Evolutionary conservation across 2,797 vertebrate genomes (phyloP), one percentile per base, ranked within the genome.

Genomic region (Lindbergichthys nudifrons): DNA sequence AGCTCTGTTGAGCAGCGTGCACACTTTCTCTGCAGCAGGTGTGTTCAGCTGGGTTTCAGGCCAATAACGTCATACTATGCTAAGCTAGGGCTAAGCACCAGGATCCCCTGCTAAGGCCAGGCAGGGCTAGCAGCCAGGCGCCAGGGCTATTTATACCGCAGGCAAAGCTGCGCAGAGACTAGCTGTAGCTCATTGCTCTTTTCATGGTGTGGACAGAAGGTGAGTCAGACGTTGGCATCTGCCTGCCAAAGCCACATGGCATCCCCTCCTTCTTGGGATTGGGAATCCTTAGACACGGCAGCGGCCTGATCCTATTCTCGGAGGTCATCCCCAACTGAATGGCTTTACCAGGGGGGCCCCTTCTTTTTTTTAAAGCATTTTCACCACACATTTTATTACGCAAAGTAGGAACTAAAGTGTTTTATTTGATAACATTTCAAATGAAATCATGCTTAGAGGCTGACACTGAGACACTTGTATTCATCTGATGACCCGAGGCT

Each of bases 81-180:
- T 92, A 90, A 92, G 87, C 88, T 86, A 86, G 51, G 21, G 81
- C 85, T 92, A 87, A 91, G 87, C 81, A 78, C 73, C 81, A 73
- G 83, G 81, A 90, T 89, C 80, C 86, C 83, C 88, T 52, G 65
- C 80, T 90, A 78, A 90, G 80, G 84, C 89, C 79, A n/a, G 61
- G n/a, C 36, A 81, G 78, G 86, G 86, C 89, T 26, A 45, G 76
- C 81, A 86, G 83, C 87, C 91, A 85, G 91, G 82, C 73, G 65
- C 84, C 82, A 75, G n/a, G 71, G 79, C 88, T 94, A 92, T 92
- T 93, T 91, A 90, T 93, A 92, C 65, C 52, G 47, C 51, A 21
- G 72, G 77, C 70, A 82, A 84, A 80, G 81, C 88, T 81, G 73
- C 72, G 53, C 72, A 62, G 73, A 75, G 81, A 67, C 77, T 74